These are phyloP conservation scores for Danio albolineatus DNA, from an alignment of 2,797 vertebrate species.

Conservation along the genomic window DNA sequence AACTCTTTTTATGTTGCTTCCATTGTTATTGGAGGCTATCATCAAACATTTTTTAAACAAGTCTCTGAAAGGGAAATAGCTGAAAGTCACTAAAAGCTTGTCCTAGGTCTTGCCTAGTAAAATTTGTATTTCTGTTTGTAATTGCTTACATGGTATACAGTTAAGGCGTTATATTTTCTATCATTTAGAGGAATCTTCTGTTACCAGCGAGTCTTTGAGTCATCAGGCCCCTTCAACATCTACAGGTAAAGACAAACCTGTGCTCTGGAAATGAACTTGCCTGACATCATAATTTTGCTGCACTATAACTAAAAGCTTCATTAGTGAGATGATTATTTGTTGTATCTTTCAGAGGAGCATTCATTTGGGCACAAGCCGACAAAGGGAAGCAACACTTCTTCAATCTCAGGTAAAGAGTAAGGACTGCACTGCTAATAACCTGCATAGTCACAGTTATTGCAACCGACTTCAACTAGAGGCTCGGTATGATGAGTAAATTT, in stretches of 20 bases:
- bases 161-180: background rate
- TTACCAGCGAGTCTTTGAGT: background rate
- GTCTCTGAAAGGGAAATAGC: background rate
- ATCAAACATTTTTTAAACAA: background rate
- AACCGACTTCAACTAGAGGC: no score
- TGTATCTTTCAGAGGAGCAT: no score
- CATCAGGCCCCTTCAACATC: background rate
- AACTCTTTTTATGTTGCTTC: background rate
- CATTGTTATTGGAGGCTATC: background rate
- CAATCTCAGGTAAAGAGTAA: no score
- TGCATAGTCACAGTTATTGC: no score
- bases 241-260: no score
- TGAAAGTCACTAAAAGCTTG: background rate
- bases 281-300: background rate
- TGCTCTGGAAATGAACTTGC: background rate
- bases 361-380: no score
- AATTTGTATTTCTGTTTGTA: background rate
- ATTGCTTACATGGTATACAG: background rate
- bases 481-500: background rate
- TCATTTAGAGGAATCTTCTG: constrained; percentile 12
- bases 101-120: background rate
- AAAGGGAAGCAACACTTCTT: no score
- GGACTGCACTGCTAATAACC: no score
- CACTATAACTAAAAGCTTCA: background rate
- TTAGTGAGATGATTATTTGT: no score